These are phyloP conservation scores for Mobula hypostoma DNA, from an alignment of 2,113 vertebrate species.

Conservation along the genomic window DNA sequence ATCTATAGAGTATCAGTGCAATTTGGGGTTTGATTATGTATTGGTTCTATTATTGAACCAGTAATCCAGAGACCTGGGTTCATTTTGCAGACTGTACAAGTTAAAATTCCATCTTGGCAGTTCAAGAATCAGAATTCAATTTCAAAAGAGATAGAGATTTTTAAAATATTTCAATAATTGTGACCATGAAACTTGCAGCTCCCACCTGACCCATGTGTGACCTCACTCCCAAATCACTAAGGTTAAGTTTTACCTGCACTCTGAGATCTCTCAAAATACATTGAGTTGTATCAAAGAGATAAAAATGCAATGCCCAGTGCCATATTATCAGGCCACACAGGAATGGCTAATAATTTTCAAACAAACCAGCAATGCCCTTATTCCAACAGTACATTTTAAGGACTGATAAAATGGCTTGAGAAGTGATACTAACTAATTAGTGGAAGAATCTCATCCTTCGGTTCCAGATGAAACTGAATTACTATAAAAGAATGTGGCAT, in stretches of 20 bases:
- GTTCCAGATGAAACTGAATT: background rate
- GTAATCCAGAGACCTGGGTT: background rate
- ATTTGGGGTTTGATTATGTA: background rate
- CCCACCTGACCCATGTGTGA: background rate
- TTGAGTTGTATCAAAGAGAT: background rate
- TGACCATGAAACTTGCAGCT: background rate
- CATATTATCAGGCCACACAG: background rate
- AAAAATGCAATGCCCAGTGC: background rate
- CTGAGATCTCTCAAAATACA: background rate
- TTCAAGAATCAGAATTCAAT: background rate
- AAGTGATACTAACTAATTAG: background rate
- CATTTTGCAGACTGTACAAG: background rate
- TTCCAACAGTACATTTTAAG: background rate
- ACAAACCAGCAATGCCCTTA: background rate
- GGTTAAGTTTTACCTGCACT: background rate
- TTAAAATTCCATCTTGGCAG: background rate
- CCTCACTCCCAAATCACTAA: background rate
- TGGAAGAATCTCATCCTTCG: background rate
- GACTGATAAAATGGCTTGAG: background rate
- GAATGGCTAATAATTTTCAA: background rate
- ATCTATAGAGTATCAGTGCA: background rate
- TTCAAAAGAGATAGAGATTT: background rate
- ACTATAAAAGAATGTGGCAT: background rate
- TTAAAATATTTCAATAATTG: background rate
- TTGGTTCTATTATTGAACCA: background rate